Conservation (phyloP, 2,888 invertebrate genomes). For the Crocallis elinguaria region DNA sequence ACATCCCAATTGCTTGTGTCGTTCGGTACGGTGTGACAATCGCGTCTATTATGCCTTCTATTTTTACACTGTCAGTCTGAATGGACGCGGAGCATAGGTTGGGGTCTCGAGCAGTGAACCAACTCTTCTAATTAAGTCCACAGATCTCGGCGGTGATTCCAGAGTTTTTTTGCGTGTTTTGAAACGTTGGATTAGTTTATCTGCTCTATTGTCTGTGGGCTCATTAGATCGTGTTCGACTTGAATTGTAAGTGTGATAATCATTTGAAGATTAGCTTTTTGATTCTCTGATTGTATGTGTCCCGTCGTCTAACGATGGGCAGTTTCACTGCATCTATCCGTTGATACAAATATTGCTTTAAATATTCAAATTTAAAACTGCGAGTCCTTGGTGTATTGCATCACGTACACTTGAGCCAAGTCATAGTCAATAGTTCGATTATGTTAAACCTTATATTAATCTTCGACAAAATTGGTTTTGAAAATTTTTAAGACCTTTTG, state of each 20-base stretch:
- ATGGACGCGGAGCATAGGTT: slow-evolving; percentile 66
- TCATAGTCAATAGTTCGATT: too few species aligned
- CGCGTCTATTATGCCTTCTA: slow-evolving; percentile 54
- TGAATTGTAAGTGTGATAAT: neutral
- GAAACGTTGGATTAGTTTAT: slow-evolving; percentile 28
- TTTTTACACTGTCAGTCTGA: slow-evolving; percentile 71
- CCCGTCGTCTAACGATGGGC: too few species aligned
- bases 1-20: too few species aligned
- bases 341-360: too few species aligned
- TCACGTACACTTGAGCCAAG: too few species aligned
- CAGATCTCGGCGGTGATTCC: slow-evolving; percentile 45
- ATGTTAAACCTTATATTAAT: too few species aligned
- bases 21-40: slow-evolving; percentile 53
- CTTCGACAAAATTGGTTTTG: too few species aligned
- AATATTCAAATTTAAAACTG: too few species aligned
- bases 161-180: slow-evolving; percentile 41
- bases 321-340: too few species aligned
- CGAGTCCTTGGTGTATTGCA: too few species aligned
- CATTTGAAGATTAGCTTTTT: neutral
- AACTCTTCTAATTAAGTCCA: slow-evolving; percentile 61
- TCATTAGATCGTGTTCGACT: slow-evolving; percentile 18
- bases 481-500: too few species aligned
- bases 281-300: too few species aligned
- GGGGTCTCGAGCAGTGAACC: slow-evolving; percentile 38
- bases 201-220: slow-evolving; percentile 27